phyloP scores from a whole-genome alignment of 2,888 invertebrate species.

The Palloptera scutellata region DNA sequence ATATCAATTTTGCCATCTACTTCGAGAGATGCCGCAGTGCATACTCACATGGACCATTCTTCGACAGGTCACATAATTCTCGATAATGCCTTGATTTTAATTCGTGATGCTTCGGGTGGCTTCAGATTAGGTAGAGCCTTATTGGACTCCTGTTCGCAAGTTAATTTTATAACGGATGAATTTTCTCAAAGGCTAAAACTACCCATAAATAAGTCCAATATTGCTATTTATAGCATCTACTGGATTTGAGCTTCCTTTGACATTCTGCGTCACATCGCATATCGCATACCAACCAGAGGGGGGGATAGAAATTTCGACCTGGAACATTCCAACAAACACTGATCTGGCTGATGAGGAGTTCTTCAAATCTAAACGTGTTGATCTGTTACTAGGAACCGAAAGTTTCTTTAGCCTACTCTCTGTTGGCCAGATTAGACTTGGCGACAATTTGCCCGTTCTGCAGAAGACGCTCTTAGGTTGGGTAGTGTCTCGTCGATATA shows the following conservation, averaged over 20 bases:
- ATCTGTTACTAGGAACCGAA: no score
- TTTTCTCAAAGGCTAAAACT: conserved; percentile 16
- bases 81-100: no score
- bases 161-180: no score
- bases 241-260: conserved; percentile 29
- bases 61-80: conserved; percentile 31
- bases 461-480: conserved; percentile 41
- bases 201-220: conserved; percentile 19
- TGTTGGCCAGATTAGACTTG: no score
- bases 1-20: no score
- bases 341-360: conserved; percentile 39
- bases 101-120: no score
- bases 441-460: no score
- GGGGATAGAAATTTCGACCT: conserved; percentile 31
- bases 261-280: conserved; percentile 34
- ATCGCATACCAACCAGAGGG: conserved; percentile 40
- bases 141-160: no score
- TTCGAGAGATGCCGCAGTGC: conserved; percentile 10
- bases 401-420: no score
- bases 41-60: conserved; percentile 27
- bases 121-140: no score
- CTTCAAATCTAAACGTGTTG: conserved; percentile 30
- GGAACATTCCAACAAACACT: no score
- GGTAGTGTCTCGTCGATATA: conserved; percentile 36
- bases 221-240: conserved; percentile 31